These are phyloP conservation scores for Scaptomyza pallida DNA, from an alignment of 1,140 invertebrate genomes.

Conservation along the genomic window DNA sequence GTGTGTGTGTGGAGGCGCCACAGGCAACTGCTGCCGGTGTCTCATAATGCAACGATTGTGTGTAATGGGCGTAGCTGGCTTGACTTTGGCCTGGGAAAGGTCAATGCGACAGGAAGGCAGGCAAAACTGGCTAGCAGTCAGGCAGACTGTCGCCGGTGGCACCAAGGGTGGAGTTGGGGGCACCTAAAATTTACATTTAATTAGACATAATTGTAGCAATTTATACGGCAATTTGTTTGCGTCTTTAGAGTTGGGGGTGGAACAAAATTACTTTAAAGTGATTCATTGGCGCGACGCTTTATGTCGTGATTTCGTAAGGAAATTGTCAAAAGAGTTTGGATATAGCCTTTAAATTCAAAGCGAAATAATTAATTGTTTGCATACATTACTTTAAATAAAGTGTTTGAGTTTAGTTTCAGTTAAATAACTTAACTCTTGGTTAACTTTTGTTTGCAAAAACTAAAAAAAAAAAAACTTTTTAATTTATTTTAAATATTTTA, in stretches of 20 bases:
- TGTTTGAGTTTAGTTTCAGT: not conserved
- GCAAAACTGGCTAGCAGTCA: not conserved
- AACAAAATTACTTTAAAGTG: constrained; percentile 31
- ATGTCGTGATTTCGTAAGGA: constrained; percentile 13
- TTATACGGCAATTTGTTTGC: constrained; percentile 47
- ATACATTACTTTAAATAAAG: not conserved
- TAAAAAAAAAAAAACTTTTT: too few relatives aligned
- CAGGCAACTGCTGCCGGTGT: not conserved
- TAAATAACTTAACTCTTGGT: too few relatives aligned
- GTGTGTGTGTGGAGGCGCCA: constrained; percentile 7
- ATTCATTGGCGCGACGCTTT: constrained; percentile 37
- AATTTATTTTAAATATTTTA: too few relatives aligned
- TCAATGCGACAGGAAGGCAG: constrained; percentile 41
- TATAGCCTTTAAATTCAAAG: constrained; percentile 11
- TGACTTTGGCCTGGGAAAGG: constrained; percentile 43
- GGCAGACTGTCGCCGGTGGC: not conserved
- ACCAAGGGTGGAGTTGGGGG: not conserved
- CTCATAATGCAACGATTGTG: constrained; percentile 26
- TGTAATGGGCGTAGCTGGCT: constrained; percentile 28
- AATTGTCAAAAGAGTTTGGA: not conserved
- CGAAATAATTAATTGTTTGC: not conserved
- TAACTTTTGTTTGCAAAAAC: not conserved
- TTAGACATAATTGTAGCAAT: constrained; percentile 57
- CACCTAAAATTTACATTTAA: constrained; percentile 57
- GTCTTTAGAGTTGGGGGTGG: not conserved